Evolutionary conservation across 2,797 vertebrate species (phyloP).

Genomic region (Sandelia bainsii): DNA sequence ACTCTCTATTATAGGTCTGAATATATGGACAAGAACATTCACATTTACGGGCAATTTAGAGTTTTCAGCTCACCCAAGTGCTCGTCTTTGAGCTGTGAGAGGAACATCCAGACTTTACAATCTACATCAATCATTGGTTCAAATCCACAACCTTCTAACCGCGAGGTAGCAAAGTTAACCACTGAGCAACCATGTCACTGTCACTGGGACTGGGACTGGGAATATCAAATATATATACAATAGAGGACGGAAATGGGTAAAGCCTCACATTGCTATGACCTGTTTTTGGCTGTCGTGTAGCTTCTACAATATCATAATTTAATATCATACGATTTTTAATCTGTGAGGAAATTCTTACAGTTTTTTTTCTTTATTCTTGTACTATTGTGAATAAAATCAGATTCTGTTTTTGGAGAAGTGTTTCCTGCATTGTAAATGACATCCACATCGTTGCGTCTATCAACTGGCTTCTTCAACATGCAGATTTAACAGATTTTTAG

Average conservation of each 20-base stretch:
- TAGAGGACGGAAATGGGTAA: not conserved
- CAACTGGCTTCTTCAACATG: constrained; percentile 7
- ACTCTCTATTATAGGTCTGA: not conserved
- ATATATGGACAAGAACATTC: not conserved
- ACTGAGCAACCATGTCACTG: not conserved
- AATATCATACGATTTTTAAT: too few relatives aligned
- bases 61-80: not conserved
- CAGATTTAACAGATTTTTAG: constrained; percentile 15
- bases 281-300: too few relatives aligned
- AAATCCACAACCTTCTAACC: not conserved
- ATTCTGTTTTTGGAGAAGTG: too few relatives aligned
- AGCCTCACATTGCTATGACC: too few relatives aligned
- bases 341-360: not conserved
- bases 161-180: not conserved
- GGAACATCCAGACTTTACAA: not conserved
- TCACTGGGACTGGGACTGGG: not conserved
- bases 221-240: not conserved
- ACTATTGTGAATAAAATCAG: too few relatives aligned
- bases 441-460: too few relatives aligned
- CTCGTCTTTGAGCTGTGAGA: constrained; percentile 1
- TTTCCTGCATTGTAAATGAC: not conserved
- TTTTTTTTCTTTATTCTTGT: too few relatives aligned
- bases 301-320: too few relatives aligned
- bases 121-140: not conserved
- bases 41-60: not conserved